Base-by-base conservation (phyloP, 2,113 vertebrate species). In the Vulpes ferrilata region DNA sequence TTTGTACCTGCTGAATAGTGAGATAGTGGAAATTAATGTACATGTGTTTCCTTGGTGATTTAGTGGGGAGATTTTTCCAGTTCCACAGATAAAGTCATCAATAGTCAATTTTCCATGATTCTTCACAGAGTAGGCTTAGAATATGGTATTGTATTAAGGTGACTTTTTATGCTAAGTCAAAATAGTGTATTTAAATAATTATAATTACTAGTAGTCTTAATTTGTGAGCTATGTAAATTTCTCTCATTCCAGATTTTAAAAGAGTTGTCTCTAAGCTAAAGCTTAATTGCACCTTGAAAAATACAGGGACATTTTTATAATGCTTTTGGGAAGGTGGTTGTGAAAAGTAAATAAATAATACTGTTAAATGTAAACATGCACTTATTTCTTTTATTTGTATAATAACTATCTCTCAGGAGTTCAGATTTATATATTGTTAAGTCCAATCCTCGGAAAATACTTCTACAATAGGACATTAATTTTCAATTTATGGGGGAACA, bases 161-260 rank as follows among this genome's bases (percentile, higher is more conserved):
- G 38, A 32, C 3, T 80, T 95, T 92, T 62, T 71, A 19, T 74
- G 53, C 30, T 81, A 27, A 95, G 38, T 81, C 19, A 60, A 67
- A 81, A 73, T 96, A 81, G 17, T 81, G 51, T 12, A 81, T 76
- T 95, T 92, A 67, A 95, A 35, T 92, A 57, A 62, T 60, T 89
- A 23, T 92, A 59, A 85, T 81, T 89, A 69, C 32, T 16, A 69
- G 32, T 65, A 32, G 30, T 89, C 30, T 76, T 74, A 59, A 81
- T 89, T 81, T 86, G 51, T 88, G 78, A 71, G 48, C 17, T 60
- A 32, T 59, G 51, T 85, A 53, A 53, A n/a, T 71, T 35, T 64
- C 51, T 92, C 59, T 73, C 35, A 53, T 85, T n/a, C 53, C 62
- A 51, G 59, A 74, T 60, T 51, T 43, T 59, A 19, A 74, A 94